phyloP scores from a whole-genome alignment of 2,888 invertebrate genomes.

The Stenoptilia bipunctidactyla region DNA sequence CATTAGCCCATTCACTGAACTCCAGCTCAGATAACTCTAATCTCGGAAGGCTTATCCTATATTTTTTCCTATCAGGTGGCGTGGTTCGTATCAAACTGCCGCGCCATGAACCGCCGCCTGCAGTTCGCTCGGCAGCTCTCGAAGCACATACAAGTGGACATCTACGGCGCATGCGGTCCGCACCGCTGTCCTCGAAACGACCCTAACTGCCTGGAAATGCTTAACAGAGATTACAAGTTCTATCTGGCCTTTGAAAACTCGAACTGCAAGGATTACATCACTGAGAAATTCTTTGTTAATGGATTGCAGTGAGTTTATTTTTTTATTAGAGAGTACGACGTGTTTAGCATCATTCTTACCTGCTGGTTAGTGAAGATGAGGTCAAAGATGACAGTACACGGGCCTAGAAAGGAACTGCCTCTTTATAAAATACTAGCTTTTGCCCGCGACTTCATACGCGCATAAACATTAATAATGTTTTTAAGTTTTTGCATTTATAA shows the following conservation, averaged over 20 bases:
- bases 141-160: constrained; percentile 90
- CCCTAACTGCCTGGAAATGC: constrained; percentile 89
- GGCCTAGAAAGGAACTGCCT: too few relatives aligned
- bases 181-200: constrained; percentile 87
- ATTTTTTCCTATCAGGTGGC: constrained; percentile 73
- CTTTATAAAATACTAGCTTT: too few relatives aligned
- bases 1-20: too few relatives aligned
- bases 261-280: constrained; percentile 95
- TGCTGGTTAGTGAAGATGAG: too few relatives aligned
- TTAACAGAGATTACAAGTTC: constrained; percentile 95
- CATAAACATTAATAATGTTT: too few relatives aligned
- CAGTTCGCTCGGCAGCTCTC: constrained; percentile 89
- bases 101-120: constrained; percentile 89
- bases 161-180: constrained; percentile 91
- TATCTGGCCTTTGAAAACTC: constrained; percentile 98
- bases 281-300: constrained; percentile 97
- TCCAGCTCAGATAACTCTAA: too few relatives aligned
- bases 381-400: too few relatives aligned
- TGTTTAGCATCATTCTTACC: too few relatives aligned
- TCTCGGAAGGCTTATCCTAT: too few relatives aligned
- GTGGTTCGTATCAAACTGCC: constrained; percentile 98
- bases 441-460: too few relatives aligned
- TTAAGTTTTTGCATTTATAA: too few relatives aligned
- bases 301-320: constrained; percentile 87
- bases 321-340: too few relatives aligned